Evolutionary conservation across 2,888 invertebrate genomes (phyloP).

Genomic region (Apamea crenata): DNA sequence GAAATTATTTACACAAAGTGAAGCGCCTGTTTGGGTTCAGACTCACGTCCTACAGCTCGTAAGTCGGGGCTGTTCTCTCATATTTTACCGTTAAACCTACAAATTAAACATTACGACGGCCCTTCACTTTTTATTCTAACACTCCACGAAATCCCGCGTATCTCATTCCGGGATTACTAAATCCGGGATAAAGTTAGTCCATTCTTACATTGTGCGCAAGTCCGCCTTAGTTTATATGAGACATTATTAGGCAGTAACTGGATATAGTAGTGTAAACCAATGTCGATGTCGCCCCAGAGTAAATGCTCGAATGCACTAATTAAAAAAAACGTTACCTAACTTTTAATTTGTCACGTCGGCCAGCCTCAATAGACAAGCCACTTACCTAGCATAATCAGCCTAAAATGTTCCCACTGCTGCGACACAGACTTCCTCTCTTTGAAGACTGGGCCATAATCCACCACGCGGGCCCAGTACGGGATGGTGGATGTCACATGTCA

Average conservation of each 20-base stretch:
- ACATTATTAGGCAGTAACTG: conserved; percentile 40
- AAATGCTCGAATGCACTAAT: not conserved
- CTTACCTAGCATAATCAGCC: too few relatives aligned
- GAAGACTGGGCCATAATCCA: too few relatives aligned
- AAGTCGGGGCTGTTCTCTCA: not conserved
- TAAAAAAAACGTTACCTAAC: not conserved
- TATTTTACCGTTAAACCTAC: not conserved
- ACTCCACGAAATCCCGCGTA: not conserved
- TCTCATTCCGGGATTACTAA: conserved; percentile 24
- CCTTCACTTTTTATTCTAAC: conserved; percentile 11
- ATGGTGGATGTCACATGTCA: too few relatives aligned
- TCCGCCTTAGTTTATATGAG: conserved; percentile 36
- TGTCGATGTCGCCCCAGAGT: conserved; percentile 13
- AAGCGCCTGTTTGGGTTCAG: not conserved
- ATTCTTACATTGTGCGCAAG: conserved; percentile 9
- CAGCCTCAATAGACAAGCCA: not conserved
- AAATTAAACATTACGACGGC: conserved; percentile 9
- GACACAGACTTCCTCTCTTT: too few relatives aligned
- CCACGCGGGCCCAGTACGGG: too few relatives aligned
- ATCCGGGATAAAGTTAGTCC: conserved; percentile 20
- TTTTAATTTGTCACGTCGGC: not conserved
- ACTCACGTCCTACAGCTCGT: not conserved
- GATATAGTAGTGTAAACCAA: conserved; percentile 4
- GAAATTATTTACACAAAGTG: not conserved
- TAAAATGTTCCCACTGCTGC: too few relatives aligned